These are phyloP conservation scores for Gymnoscelis rufifasciata DNA, from an alignment of 2,888 invertebrate genomes.

Conservation along the genomic window DNA sequence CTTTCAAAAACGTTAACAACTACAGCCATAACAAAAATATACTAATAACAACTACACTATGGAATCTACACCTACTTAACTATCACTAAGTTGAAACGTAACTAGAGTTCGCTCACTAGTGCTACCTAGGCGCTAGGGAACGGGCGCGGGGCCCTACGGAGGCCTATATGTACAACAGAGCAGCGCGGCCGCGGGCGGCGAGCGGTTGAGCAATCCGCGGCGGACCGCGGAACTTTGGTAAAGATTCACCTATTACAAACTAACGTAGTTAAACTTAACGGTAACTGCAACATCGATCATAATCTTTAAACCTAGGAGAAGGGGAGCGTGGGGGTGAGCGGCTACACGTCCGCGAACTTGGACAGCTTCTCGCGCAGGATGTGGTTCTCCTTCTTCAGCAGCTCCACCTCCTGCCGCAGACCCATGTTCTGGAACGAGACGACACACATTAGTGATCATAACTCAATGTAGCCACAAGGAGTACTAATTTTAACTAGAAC, in stretches of 20 bases:
- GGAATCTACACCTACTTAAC: conserved; percentile 74
- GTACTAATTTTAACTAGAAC: no score
- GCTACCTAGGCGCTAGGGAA: conserved; percentile 36
- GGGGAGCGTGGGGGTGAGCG: conserved; percentile 33
- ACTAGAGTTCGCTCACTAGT: conserved; percentile 68
- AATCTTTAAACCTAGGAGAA: conserved; percentile 29
- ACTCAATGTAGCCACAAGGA: no score
- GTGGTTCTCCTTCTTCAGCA: conserved; percentile 94
- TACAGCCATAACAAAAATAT: conserved; percentile 78
- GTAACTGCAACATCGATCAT: conserved; percentile 69
- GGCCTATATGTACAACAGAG: conserved; percentile 29
- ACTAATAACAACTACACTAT: conserved; percentile 75
- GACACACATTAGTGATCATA: no score
- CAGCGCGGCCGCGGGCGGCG: conserved; percentile 13
- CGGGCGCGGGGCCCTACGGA: conserved; percentile 35
- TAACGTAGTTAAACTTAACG: conserved; percentile 68
- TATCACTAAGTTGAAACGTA: conserved; percentile 73
- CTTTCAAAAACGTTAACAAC: conserved; percentile 76
- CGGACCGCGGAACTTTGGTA: conserved; percentile 68
- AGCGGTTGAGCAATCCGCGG: conserved; percentile 18
- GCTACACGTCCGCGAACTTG: conserved; percentile 91
- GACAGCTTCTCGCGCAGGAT: conserved; percentile 92
- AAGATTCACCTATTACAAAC: conserved; percentile 67
- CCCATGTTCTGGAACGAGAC: conserved; percentile 85
- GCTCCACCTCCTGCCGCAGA: conserved; percentile 92